Percentiles rank a stretch among this genome's conserved stretches.
Evolutionary conservation across 30 jellyfish, hydroid and myxozoan species (phyloP).

Genomic region (Hydractinia symbiolongicarpus): DNA sequence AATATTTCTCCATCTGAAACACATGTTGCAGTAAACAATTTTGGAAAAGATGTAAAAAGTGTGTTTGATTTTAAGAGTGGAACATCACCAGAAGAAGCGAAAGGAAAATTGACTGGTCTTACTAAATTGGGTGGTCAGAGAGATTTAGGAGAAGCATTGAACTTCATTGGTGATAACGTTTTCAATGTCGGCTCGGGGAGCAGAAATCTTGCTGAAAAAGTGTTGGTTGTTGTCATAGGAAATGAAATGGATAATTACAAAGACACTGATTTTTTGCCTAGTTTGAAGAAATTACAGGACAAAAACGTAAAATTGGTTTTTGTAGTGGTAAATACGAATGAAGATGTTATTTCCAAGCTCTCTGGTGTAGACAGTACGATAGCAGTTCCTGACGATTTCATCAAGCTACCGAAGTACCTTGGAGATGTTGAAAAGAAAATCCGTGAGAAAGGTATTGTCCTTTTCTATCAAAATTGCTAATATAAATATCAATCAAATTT

Average conservation of each 20-base stretch:
- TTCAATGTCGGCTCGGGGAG: slow-evolving; percentile 11
- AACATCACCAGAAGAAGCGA: not conserved
- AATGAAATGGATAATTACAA: slow-evolving; percentile 47
- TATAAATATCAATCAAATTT: no score
- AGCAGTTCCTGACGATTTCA: not conserved
- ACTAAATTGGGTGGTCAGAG: slow-evolving; percentile 58
- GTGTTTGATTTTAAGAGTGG: slow-evolving; percentile 28
- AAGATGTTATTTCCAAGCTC: not conserved
- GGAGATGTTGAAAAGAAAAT: not conserved
- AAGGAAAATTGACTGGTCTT: not conserved
- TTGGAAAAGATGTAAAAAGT: slow-evolving; percentile 36
- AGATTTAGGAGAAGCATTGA: slow-evolving; percentile 44
- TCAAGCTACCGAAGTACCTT: not conserved
- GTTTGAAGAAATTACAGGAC: slow-evolving; percentile 27
- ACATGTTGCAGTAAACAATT: slow-evolving; percentile 46
- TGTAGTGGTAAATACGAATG: slow-evolving; percentile 44
- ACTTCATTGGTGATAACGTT: slow-evolving; percentile 15
- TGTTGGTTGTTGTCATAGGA: slow-evolving; percentile 44
- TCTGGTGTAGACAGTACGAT: not conserved
- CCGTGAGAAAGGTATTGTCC: not conserved
- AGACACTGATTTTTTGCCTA: slow-evolving; percentile 33
- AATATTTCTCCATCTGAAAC: slow-evolving; percentile 30
- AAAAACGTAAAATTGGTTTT: slow-evolving; percentile 48
- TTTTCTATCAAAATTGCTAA: not conserved
- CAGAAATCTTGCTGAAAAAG: slow-evolving; percentile 29